These are phyloP conservation scores for Tylochromis polylepis DNA, from an alignment of 2,113 vertebrate genomes.

Conservation along the genomic window DNA sequence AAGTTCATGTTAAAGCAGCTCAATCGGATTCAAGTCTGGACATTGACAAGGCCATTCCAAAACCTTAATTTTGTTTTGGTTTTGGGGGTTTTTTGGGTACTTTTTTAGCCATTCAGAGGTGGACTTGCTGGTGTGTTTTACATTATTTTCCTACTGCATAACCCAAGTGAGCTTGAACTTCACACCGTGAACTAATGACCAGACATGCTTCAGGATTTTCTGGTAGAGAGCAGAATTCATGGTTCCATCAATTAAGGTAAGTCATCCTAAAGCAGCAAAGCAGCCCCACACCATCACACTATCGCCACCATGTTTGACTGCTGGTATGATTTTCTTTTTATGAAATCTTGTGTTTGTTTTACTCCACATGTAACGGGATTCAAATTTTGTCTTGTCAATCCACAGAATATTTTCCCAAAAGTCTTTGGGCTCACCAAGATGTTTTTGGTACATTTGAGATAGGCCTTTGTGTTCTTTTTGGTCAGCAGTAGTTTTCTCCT, in stretches of 20 bases:
- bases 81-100: too few relatives aligned
- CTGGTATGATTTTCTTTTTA: background rate
- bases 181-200: background rate
- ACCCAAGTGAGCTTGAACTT: background rate
- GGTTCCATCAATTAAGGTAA: background rate
- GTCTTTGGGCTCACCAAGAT: background rate
- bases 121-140: fast-evolving
- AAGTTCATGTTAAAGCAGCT: too few relatives aligned
- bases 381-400: background rate
- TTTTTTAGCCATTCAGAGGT: background rate
- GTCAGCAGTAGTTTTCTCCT: background rate
- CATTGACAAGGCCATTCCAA: too few relatives aligned
- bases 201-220: background rate
- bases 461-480: background rate
- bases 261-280: background rate
- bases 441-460: background rate
- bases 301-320: background rate
- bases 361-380: too few relatives aligned
- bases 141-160: background rate
- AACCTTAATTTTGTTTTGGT: fast-evolving
- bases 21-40: too few relatives aligned
- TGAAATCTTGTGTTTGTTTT: background rate
- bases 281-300: background rate
- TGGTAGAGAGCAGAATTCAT: background rate
- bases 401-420: background rate